Base-by-base conservation (phyloP, 1,140 invertebrate genomes). In the Bombus polaris region DNA sequence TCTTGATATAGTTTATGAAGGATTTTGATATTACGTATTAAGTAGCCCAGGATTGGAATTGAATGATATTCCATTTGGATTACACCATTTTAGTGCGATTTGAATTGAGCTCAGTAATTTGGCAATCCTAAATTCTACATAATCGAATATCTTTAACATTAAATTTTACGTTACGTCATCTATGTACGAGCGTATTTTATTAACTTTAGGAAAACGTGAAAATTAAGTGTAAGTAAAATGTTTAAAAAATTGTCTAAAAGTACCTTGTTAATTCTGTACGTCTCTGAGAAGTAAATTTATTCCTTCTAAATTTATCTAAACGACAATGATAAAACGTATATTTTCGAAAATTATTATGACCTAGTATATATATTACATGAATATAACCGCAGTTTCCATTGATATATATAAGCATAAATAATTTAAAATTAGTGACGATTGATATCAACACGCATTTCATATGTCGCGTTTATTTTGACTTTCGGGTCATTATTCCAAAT, bases 401-500 rank as follows among this genome's bases (percentile, higher is more conserved):
- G 66, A 8, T 47, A 22, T 15, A 15, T 25, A 15, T 25, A 10
- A 9, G 9, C 47, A 9, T 39, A 9, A 4, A 18, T 32, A 35
- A 68, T 44, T 32, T 8, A 6, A 13, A 47, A 68, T 35, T 12
- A 22, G 22, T 2, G 13, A 15, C 25, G 68, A 74, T 82, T 47
- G 35, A 35, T 47, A 65, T 25, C 25, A 37, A 47, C 28, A 6
- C 25, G 18, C 12, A 1, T 35, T 28, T 35, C 65, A 25, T 25
- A 18, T 1, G 35, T 5, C 12, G 9, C 25, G 6, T 84, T 79
- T 79, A 44, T 35, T 9, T 47, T 5, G n/a, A 70, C 9, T 53
- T 84, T 39, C 72, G 68, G 68, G 68, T 72, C 76, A 57, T 32
- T 53, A 53, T 80, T 57, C 39, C 18, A 32, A 80, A 79, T 80